Base-by-base conservation (phyloP, 2,888 invertebrate genomes). In the Myopa tessellatipennis region DNA sequence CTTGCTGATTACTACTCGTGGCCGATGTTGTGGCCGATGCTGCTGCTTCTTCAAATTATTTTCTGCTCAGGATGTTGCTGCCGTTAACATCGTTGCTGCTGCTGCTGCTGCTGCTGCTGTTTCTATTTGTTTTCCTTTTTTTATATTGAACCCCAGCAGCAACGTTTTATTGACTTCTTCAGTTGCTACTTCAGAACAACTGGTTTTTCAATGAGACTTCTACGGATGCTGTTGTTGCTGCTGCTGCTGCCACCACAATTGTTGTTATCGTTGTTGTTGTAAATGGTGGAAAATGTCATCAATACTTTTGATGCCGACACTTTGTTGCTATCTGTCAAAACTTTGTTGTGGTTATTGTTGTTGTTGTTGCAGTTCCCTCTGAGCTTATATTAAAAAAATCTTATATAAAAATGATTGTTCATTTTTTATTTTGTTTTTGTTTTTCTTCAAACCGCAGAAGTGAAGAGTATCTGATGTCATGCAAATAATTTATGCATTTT, bases 381-480 rank as follows among this genome's bases (percentile, higher is more conserved):
- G 52, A 2, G 8, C 10, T 52, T 52, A 14, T 26, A 69, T 18
- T 2, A 18, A 18, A 40, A n/a, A 18, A 50, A 68, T 18, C 18
- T 68, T 68, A 18, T n/a, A 68, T 18, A 36, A 68, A 68, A 50
- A 7, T 45, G 8, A 40, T 45, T n/a, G 45, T 6, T 45, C 0
- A 10, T 45, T 45, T 45, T 6, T 45, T 6, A 8, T 45, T 45
- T 45, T 45, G 26, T 26, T 10, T 10, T 45, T 45, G n/a, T 45
- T 8, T 45, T 6, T 45, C 45, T 45, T 45, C 45, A 45, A 45
- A 10, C 10, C 10, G 10, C 55, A 50, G 50, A 1, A 50, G 14
- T 55, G 5, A 55, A 4, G 40, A 68, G 34, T 70, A 58, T 36
- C 70, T 70, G 70, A 70, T 70, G 70, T 70, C 70, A 70, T 70